Evolutionary conservation across 2,888 invertebrate species (phyloP), one percentile per base, ranked within the genome.

Genomic region (Cremastinae sp.): DNA sequence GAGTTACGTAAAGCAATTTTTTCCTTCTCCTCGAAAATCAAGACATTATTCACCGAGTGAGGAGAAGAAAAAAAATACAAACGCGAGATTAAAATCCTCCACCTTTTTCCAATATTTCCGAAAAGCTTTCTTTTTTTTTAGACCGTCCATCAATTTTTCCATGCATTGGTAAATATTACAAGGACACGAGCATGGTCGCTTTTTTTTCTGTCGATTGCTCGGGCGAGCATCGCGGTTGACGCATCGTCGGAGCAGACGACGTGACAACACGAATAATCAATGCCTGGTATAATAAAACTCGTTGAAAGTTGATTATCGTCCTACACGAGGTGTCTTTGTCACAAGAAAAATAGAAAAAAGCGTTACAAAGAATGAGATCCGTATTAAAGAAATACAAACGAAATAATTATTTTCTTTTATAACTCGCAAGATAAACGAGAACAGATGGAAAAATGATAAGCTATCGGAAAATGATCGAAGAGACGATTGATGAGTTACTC

Each of bases 201-300:
- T 28, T 28, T 28, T 28, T 28, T 28, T 28, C 28, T 28, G 2
- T 28, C 28, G 28, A 28, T 28, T 28, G 28, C 2, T 3, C 5
- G 5, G 28, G 28, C 28, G 28, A 53, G 22, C 18, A 56, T 56
- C 56, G 28, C 28, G 28, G 28, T 28, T 28, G 72, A 73, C 66
- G 61, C 66, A 39, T 43, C 9, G 59, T 55, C 66, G 55, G 45
- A 43, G 45, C 61, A 12, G 37, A 66, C 65, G 56, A 37, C 20
- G 72, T 53, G 68, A 73, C 58, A 74, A 58, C 53, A 64, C 43
- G 64, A 53, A 39, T 81, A 78, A 75, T 64, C 65, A 28, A 28
- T 28, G 78, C 76, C 68, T 69, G 56, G 70, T 75, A 22, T 74
- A 76, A 76, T 79, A 77, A 78, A 79, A 64, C 78, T 77, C 59